phyloP scores from a whole-genome alignment of 2,888 invertebrate species.

The Apamea monoglypha region DNA sequence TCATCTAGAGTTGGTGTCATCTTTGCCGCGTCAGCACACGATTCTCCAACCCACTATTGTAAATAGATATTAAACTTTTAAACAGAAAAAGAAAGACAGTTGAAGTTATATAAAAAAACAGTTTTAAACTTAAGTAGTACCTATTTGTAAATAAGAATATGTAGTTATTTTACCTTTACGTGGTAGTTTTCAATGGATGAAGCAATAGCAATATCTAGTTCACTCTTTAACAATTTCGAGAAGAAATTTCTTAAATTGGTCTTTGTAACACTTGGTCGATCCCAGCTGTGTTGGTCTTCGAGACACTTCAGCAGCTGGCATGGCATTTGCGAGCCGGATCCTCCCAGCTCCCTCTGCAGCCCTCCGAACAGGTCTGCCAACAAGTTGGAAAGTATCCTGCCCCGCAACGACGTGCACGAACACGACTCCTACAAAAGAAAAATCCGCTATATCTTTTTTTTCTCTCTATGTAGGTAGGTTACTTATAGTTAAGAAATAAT shows the following conservation, averaged over 20 bases:
- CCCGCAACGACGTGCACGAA: constrained; percentile 83
- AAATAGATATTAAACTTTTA: constrained; percentile 9
- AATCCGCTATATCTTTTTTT: neutral
- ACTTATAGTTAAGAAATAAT: neutral
- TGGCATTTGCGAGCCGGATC: constrained; percentile 78
- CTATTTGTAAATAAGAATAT: neutral
- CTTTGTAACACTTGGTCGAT: constrained; percentile 78
- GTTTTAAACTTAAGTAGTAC: neutral
- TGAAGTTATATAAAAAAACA: neutral
- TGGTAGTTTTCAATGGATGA: constrained; percentile 86
- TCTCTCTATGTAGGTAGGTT: neutral
- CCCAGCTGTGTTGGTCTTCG: constrained; percentile 86
- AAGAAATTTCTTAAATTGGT: constrained; percentile 80
- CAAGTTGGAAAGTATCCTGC: constrained; percentile 79
- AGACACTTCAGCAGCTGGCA: constrained; percentile 85
- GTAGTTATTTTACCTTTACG: constrained; percentile 76
- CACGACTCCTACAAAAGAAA: constrained; percentile 78
- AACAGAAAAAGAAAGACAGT: neutral
- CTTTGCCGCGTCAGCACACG: constrained; percentile 77
- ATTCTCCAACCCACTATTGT: constrained; percentile 81
- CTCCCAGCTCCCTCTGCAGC: constrained; percentile 79
- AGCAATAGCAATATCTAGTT: constrained; percentile 86
- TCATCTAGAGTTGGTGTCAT: constrained; percentile 67
- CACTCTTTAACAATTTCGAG: constrained; percentile 78
- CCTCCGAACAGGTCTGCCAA: constrained; percentile 82